Base-by-base conservation (phyloP, 2,113 vertebrate species). In the Epinephelus fuscoguttatus region DNA sequence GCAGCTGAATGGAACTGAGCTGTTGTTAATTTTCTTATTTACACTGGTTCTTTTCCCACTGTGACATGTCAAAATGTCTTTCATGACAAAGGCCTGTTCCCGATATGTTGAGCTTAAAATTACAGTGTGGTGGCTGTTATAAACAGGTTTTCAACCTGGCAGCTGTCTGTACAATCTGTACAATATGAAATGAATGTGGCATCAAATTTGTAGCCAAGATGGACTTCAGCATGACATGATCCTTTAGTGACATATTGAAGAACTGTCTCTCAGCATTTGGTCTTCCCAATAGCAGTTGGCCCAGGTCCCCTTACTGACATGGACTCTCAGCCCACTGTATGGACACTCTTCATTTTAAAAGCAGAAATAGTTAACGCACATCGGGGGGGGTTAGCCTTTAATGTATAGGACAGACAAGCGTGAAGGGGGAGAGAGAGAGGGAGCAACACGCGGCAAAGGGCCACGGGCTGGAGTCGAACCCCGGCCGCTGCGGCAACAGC, bases 231-330 rank as follows among this genome's bases (percentile, higher is more conserved):
- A 27, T 57, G 53, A 33, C 53, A 17, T 21, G 53, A 53, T 77
- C 33, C 37, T 17, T 49, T 50, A 33, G 69, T 69, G 25, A 21
- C 25, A 59, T 66, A 55, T 59, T 68, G 70, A 60, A 66, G 25
- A 1, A 0, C 25, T 64, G 57, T 63, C 17, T 45, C 6, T 66
- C 50, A 55, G 53, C 62, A 53, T 70, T 55, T 40, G 33, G 33
- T 18, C 6, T 33, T 18, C 15, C 57, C 3, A 7, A 18, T 27
- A 19, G 27, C 17, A 61, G 59, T 15, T 33, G 59, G 59, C 59
- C 27, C 13, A 2, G 27, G 27, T 30, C 14, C 57, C 57, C 57
- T 6, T 37, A 11, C 27, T 18, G 59, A 18, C 27, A 61, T 3
- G 0, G 15, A 33, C 27, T 33, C 27, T 4, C 3, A 10, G 33